Evolutionary conservation across 2,797 vertebrate species (phyloP).

Genomic region (Varecia variegata): DNA sequence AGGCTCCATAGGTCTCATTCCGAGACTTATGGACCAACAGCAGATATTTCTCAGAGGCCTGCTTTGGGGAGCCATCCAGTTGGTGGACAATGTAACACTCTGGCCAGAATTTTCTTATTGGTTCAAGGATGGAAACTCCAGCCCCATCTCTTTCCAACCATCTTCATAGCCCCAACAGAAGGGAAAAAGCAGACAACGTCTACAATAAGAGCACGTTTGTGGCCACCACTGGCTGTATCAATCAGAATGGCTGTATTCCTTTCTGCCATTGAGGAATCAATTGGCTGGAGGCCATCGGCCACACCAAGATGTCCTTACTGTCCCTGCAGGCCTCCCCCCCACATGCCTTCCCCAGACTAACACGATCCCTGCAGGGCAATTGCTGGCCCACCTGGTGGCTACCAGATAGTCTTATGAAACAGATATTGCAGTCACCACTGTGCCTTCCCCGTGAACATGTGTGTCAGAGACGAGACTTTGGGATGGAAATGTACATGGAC

Average conservation of each 20-base stretch:
- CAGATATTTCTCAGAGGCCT: not conserved
- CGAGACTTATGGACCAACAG: not conserved
- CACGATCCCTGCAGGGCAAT: not conserved
- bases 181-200: not conserved
- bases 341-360: not conserved
- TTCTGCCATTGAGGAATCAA: not conserved
- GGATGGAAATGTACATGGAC: not conserved
- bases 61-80: not conserved
- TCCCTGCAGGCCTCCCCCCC: not conserved
- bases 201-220: not conserved
- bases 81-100: not conserved
- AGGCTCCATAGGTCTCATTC: not conserved
- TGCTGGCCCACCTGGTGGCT: not conserved
- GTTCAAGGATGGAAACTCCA: not conserved
- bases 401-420: not conserved
- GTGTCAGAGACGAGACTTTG: not conserved
- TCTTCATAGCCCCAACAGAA: not conserved
- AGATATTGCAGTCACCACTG: not conserved
- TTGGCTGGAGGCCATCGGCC: not conserved
- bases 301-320: not conserved
- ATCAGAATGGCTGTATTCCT: not conserved
- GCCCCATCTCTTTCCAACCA: not conserved
- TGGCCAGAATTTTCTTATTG: not conserved
- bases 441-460: not conserved
- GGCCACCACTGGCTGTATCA: not conserved